Evolutionary conservation across 2,113 vertebrate species (phyloP).

Genomic region (Pluvianellus socialis): DNA sequence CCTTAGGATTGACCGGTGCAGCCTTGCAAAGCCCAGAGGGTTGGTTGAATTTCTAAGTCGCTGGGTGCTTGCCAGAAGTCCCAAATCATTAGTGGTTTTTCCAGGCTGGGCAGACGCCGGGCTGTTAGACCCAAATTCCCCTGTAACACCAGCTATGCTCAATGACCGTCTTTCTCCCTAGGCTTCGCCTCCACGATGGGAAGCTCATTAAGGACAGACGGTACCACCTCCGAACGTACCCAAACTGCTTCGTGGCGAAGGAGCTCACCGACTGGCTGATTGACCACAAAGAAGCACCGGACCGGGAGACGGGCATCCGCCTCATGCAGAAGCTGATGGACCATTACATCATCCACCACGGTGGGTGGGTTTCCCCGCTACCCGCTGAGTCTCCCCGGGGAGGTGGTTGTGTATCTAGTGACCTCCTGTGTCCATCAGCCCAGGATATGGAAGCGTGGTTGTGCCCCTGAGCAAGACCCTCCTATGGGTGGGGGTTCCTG

Average conservation of each 20-base stretch:
- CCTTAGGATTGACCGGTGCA: neutral
- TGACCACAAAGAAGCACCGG: conserved; percentile 81
- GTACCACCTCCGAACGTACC: conserved; percentile 83
- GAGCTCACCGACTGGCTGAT: conserved; percentile 87
- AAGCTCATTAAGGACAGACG: conserved; percentile 86
- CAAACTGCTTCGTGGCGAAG: conserved; percentile 86
- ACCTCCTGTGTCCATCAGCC: neutral
- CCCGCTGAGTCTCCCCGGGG: neutral
- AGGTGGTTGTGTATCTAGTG: neutral
- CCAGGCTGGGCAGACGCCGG: neutral
- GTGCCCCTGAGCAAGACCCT: too few relatives aligned
- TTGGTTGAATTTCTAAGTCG: neutral
- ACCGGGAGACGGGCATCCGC: conserved; percentile 77
- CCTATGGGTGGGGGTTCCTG: too few relatives aligned
- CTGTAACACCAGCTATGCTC: neutral
- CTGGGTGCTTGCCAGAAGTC: neutral
- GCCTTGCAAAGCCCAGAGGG: neutral
- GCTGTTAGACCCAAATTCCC: rapidly evolving
- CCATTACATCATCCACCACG: conserved; percentile 86
- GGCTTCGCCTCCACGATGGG: conserved; percentile 83
- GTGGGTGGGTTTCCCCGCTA: conserved; percentile 47
- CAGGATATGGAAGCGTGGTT: too few relatives aligned
- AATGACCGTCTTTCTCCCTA: neutral
- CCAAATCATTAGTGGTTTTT: neutral
- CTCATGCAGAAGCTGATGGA: conserved; percentile 89